Percentiles rank a stretch among this genome's conserved stretches.
These are phyloP conservation scores for Enteromius thamalakanensis DNA, from an alignment of 2,797 vertebrate genomes.

Conservation along the genomic window DNA sequence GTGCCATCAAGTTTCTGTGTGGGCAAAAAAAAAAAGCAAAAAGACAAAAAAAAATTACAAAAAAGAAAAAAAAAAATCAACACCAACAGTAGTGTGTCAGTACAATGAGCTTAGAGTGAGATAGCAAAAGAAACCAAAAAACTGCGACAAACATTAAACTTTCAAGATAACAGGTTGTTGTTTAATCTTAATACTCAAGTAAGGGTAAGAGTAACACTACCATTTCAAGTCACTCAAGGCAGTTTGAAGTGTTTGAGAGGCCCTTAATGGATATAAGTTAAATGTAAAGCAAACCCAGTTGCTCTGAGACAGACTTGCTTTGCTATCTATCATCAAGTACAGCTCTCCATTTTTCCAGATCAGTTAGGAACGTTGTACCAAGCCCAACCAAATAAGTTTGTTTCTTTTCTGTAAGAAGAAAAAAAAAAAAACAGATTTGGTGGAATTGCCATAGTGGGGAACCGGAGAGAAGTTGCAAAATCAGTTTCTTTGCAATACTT, in stretches of 20 bases:
- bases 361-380: conserved; percentile 59
- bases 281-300: conserved; percentile 56
- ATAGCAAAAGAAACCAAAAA: conserved; percentile 82
- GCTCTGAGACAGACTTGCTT: conserved; percentile 64
- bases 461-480: conserved; percentile 68
- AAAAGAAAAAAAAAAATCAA: conserved; percentile 67
- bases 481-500: conserved; percentile 78
- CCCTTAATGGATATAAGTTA: conserved; percentile 46
- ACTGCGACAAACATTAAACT: conserved; percentile 60
- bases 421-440: conserved; percentile 61
- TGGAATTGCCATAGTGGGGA: conserved; percentile 58
- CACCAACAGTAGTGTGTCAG: conserved; percentile 84
- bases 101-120: conserved; percentile 83
- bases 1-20: conserved; percentile 88
- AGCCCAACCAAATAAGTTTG: conserved; percentile 62
- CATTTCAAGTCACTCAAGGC: conserved; percentile 61
- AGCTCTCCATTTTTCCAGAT: conserved; percentile 66
- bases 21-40: conserved; percentile 75
- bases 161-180: conserved; percentile 71
- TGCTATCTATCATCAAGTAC: conserved; percentile 57
- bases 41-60: conserved; percentile 70
- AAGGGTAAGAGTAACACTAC: conserved; percentile 60
- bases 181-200: conserved; percentile 73
- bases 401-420: conserved; percentile 53
- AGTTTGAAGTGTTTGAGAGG: conserved; percentile 63